A percentile compares a stretch with the other conserved stretches of the same genome.
phyloP scores from a whole-genome alignment of 2,888 invertebrate genomes.

The Ennomos fuscantarius region DNA sequence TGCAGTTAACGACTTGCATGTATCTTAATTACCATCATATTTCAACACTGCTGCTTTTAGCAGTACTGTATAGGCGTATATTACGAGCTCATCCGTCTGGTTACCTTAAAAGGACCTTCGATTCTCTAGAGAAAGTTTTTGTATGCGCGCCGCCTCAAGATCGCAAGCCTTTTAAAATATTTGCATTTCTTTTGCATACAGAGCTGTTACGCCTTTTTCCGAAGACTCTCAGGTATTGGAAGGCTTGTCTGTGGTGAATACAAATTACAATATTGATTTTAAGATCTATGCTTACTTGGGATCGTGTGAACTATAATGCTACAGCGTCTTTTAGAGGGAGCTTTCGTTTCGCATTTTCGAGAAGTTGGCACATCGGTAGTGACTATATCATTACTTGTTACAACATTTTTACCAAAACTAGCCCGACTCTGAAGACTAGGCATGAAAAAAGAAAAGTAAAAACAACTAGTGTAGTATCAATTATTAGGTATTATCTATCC shows the following conservation, averaged over 20 bases:
- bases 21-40: constrained; percentile 47
- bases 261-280: constrained; percentile 33
- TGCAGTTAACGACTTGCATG: constrained; percentile 29
- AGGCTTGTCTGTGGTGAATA: constrained; percentile 41
- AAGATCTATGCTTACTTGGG: constrained; percentile 1
- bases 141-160: constrained; percentile 52
- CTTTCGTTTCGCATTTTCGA: too few relatives aligned
- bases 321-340: too few relatives aligned
- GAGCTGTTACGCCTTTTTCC: constrained; percentile 54
- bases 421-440: too few relatives aligned
- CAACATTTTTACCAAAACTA: too few relatives aligned
- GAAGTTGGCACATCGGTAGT: too few relatives aligned
- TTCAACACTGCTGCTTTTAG: constrained; percentile 56
- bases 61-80: constrained; percentile 44
- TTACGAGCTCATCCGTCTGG: constrained; percentile 59
- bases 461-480: too few relatives aligned
- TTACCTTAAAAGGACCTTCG: constrained; percentile 73
- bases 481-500: too few relatives aligned
- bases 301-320: too few relatives aligned
- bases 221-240: constrained; percentile 50
- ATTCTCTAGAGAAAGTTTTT: constrained; percentile 80
- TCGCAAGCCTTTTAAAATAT: constrained; percentile 68
- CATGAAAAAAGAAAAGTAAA: too few relatives aligned
- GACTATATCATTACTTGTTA: too few relatives aligned
- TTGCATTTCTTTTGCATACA: constrained; percentile 73